A percentile compares a stretch with the other conserved stretches of the same genome.
phyloP scores from a whole-genome alignment of 2,888 invertebrate genomes.

The Lumbricus terrestris region DNA sequence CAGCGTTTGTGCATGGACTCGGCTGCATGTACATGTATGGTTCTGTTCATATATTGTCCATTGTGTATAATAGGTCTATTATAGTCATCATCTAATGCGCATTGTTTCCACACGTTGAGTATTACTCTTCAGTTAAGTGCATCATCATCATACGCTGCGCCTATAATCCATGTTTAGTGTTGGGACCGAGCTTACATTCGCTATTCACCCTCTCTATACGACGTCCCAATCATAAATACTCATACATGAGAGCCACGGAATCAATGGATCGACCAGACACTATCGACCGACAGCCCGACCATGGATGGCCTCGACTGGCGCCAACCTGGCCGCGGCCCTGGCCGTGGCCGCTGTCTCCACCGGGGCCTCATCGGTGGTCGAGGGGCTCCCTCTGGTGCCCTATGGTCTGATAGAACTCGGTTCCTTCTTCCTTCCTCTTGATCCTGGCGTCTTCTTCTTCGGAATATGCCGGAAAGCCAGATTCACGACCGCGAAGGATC shows the following conservation, averaged over 20 bases:
- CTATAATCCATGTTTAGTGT: no score
- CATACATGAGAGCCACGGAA: background rate
- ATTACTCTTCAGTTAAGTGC: no score
- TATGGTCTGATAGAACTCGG: background rate
- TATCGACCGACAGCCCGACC: background rate
- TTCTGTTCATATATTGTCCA: no score
- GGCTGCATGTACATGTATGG: no score
- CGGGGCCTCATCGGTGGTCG: background rate
- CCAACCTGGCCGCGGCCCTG: background rate
- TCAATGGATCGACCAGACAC: background rate
- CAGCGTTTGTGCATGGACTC: no score
- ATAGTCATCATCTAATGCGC: no score
- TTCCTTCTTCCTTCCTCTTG: background rate
- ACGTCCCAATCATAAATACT: background rate
- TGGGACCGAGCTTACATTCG: background rate
- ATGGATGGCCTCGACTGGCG: no score
- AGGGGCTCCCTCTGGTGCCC: background rate
- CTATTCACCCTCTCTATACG: background rate
- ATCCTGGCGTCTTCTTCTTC: background rate
- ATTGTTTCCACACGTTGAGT: no score
- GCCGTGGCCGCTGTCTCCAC: background rate
- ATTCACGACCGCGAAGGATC: background rate
- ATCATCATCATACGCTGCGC: no score
- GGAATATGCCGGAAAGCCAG: background rate
- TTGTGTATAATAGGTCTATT: no score